Evolutionary conservation across 2,888 invertebrate species (phyloP).

Genomic region (Pandemis corylana): DNA sequence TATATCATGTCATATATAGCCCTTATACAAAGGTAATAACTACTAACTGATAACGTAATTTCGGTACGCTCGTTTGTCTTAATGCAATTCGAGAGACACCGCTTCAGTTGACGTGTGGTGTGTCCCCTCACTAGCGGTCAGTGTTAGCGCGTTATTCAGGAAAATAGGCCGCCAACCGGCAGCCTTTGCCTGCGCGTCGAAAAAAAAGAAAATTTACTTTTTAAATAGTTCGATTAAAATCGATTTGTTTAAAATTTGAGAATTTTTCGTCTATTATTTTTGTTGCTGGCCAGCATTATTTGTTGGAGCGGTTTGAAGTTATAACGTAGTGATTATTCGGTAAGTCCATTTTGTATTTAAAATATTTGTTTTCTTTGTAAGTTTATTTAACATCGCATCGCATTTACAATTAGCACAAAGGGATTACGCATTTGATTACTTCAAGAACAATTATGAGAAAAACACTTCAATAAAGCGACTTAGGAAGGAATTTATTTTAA

Average conservation of each 20-base stretch:
- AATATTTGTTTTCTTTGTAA: background rate
- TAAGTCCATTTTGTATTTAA: conserved; percentile 7
- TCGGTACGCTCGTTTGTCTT: background rate
- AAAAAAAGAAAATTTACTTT: conserved; percentile 61
- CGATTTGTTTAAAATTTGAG: conserved; percentile 31
- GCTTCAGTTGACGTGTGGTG: conserved; percentile 48
- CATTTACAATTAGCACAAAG: background rate
- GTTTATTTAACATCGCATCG: background rate
- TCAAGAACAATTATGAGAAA: background rate
- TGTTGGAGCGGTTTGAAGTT: conserved; percentile 2
- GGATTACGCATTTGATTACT: background rate
- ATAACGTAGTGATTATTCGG: conserved; percentile 1
- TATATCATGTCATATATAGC: background rate
- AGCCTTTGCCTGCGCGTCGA: conserved; percentile 59
- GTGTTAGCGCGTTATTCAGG: conserved; percentile 66
- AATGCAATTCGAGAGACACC: conserved; percentile 35
- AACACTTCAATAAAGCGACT: conserved; percentile 4
- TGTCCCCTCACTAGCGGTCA: conserved; percentile 57
- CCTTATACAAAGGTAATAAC: conserved; percentile 8
- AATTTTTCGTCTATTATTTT: conserved; percentile 13
- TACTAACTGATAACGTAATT: conserved; percentile 7
- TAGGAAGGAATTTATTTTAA: background rate
- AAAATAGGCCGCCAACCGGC: conserved; percentile 70
- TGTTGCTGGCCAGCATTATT: conserved; percentile 9
- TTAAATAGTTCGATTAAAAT: conserved; percentile 47